These are phyloP conservation scores for Telmatherina bonti DNA, from an alignment of 2,797 vertebrate genomes.

Conservation along the genomic window DNA sequence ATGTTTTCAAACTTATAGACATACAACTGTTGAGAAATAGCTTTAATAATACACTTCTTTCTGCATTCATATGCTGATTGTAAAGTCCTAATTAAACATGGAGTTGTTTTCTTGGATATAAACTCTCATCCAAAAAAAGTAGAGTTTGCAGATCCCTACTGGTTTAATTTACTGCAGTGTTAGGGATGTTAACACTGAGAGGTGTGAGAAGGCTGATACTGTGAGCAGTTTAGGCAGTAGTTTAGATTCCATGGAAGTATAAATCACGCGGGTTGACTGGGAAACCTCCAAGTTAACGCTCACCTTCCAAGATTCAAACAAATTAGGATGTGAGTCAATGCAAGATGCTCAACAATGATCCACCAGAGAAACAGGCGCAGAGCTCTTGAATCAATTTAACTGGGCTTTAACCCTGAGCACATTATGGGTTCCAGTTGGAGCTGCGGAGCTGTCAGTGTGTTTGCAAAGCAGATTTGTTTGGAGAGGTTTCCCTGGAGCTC, in stretches of 20 bases:
- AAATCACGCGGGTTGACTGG: slow-evolving; percentile 1
- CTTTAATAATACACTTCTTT: not conserved
- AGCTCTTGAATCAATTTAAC: slow-evolving; percentile 29
- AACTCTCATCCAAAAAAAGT: not conserved
- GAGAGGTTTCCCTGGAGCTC: slow-evolving; percentile 13
- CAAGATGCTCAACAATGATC: slow-evolving; percentile 25
- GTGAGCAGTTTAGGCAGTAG: slow-evolving; percentile 7
- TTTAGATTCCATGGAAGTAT: not conserved
- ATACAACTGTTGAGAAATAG: too few species aligned
- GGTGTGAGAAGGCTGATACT: not conserved
- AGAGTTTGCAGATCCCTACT: not conserved
- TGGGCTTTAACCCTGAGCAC: slow-evolving; percentile 30
- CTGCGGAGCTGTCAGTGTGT: slow-evolving; percentile 3
- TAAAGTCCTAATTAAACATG: not conserved
- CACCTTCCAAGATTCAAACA: slow-evolving; percentile 35
- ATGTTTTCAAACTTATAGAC: not conserved
- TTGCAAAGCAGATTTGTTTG: slow-evolving; percentile 21
- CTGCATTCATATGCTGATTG: not conserved
- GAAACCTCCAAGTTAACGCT: slow-evolving; percentile 6
- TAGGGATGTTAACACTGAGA: too few species aligned
- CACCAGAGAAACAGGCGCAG: slow-evolving; percentile 14
- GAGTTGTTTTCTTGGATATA: not conserved
- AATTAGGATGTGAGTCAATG: slow-evolving; percentile 28
- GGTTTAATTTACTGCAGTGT: not conserved
- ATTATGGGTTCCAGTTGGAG: slow-evolving; percentile 39